Conservation (phyloP, 2,797 vertebrate species). For the Phoxinus dragarum region DNA sequence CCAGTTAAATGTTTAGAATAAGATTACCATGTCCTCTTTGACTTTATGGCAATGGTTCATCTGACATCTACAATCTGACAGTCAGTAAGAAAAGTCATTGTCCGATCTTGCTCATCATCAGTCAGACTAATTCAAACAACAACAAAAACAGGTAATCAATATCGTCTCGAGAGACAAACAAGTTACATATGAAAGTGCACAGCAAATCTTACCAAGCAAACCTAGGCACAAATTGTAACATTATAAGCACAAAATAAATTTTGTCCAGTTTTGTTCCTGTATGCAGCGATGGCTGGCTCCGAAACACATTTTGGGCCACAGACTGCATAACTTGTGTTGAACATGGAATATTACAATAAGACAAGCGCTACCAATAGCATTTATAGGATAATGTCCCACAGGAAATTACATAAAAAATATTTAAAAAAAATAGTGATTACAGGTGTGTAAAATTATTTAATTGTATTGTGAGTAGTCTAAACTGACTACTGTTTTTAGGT, state of each 20-base stretch:
- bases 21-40: not conserved
- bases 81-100: conserved; percentile 7
- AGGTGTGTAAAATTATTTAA: not conserved
- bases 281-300: not conserved
- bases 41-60: not conserved
- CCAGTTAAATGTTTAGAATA: conserved; percentile 9
- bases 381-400: too few species aligned
- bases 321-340: too few species aligned
- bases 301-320: not conserved
- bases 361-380: not conserved
- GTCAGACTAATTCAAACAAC: conserved; percentile 12
- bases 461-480: not conserved
- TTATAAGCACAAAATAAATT: not conserved
- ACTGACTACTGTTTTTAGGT: not conserved
- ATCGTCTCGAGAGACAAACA: conserved; percentile 7
- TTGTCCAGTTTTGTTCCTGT: not conserved
- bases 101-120: conserved; percentile 16
- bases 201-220: not conserved
- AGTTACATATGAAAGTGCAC: not conserved
- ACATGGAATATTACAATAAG: too few species aligned
- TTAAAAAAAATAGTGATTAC: not conserved
- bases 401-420: not conserved
- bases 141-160: conserved; percentile 31
- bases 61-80: not conserved
- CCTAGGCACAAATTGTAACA: not conserved